Base-by-base conservation (phyloP, 35 echinoderm and acorn worm genomes). In the Lytechinus variegatus region DNA sequence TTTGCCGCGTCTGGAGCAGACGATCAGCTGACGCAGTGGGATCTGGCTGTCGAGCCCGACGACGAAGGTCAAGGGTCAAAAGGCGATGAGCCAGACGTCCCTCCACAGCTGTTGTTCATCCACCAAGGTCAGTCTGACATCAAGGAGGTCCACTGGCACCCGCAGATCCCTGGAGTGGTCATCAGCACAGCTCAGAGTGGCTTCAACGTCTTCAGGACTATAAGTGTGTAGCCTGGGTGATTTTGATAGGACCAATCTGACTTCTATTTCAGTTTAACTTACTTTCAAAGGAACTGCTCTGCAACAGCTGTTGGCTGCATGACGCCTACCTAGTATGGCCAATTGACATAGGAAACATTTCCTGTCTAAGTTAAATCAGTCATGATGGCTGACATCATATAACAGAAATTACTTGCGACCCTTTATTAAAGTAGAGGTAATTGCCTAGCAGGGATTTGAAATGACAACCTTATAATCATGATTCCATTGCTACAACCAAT, bases 121-220 rank as follows among this genome's bases (percentile, higher is more conserved):
- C 98, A 99, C 87, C 98, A 99, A 61, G 98, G 98, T 10, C 98
- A 99, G 86, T 97, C 94, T 6, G 98, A 99, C 54, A 99, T 99
- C 61, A 99, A 99, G 86, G 98, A 99, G 55, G 44, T 97, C 9
- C 98, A 99, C 29, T 99, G 98, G 98, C 97, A 99, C n/a, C 92
- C 97, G 5, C 98, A 99, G 96, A 97, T 99, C 12, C 95, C 98
- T 54, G 98, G 98, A 54, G 89, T 98, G 27, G 53, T 99, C 27
- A 94, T 99, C 24, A 99, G 98, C 53, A 99, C 98, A 9, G 97
- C 98, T n/a, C 97, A 97, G 8, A 96, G 95, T 27, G 98, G 98
- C 21, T 99, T 99, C 61, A 99, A 99, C 92, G 97, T 99, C 89
- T 99, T 99, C 57, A 99, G 95, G 91, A 99, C 98, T 6, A 99